Evolutionary conservation across 2,113 vertebrate genomes (phyloP).

Genomic region (Pica pica): DNA sequence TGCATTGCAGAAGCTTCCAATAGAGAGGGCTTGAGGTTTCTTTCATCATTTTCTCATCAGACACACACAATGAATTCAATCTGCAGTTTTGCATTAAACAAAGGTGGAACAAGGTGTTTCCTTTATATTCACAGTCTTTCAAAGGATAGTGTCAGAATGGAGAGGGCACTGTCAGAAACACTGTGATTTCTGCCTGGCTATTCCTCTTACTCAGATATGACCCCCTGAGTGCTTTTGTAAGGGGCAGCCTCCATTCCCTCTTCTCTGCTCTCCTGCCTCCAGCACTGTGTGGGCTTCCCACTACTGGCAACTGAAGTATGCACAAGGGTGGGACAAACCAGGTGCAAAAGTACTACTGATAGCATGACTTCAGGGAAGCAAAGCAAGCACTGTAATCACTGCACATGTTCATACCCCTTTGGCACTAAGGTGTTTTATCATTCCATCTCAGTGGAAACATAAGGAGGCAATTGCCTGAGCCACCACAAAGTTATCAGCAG

Average conservation of each 20-base stretch:
- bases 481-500: not conserved
- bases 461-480: not conserved
- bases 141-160: not conserved
- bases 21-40: not conserved
- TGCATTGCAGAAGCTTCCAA: not conserved
- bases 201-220: not conserved
- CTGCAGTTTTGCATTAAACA: not conserved
- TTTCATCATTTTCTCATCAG: constrained; percentile 49
- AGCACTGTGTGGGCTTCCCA: not conserved
- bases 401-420: not conserved
- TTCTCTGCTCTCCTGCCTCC: not conserved
- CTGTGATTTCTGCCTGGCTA: not conserved
- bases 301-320: not conserved
- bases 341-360: not conserved
- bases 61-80: constrained; percentile 10
- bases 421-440: not conserved
- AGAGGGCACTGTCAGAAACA: not conserved
- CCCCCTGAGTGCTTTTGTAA: fast-evolving
- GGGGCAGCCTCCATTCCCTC: not conserved
- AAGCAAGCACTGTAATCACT: not conserved
- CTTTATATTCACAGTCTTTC: not conserved
- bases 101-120: not conserved
- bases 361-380: not conserved
- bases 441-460: not conserved
- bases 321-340: not conserved